phyloP scores from a whole-genome alignment of 64 coral and sea anemone genomes.

The Actinia equina region DNA sequence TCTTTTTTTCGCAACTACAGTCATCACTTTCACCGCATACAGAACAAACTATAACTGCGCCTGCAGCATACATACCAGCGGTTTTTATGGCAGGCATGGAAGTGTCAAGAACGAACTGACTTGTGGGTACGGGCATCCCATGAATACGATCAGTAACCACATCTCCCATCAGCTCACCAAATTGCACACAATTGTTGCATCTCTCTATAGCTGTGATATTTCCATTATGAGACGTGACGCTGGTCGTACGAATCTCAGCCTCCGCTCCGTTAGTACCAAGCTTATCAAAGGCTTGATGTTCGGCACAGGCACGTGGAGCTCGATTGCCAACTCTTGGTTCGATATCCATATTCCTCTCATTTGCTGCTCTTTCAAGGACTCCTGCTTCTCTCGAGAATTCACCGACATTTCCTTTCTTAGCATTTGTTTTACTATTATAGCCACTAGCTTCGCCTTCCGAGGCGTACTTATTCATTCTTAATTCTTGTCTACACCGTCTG shows the following conservation, averaged over 20 bases:
- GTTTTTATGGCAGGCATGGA: not conserved
- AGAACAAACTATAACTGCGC: not conserved
- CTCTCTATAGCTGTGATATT: not conserved
- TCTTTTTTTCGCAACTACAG: not conserved
- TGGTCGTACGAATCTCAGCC: not conserved
- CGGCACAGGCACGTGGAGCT: not conserved
- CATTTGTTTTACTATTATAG: too few species aligned
- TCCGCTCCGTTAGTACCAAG: not conserved
- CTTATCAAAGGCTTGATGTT: not conserved
- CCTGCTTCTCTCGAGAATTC: too few species aligned
- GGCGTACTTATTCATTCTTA: too few species aligned
- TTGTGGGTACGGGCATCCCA: not conserved
- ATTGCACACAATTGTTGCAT: not conserved
- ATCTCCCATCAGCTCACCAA: constrained; percentile 4
- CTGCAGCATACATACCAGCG: not conserved
- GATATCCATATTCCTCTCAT: not conserved
- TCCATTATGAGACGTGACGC: not conserved
- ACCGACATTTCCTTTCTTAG: too few species aligned
- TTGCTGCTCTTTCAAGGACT: too few species aligned
- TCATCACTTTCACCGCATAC: not conserved
- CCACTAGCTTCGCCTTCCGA: too few species aligned
- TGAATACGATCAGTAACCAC: not conserved
- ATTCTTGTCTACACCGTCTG: too few species aligned
- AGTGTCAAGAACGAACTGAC: not conserved
- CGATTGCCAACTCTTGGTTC: not conserved